Evolutionary conservation across 2,797 vertebrate species (phyloP).

Genomic region (Microcaecilia unicolor): DNA sequence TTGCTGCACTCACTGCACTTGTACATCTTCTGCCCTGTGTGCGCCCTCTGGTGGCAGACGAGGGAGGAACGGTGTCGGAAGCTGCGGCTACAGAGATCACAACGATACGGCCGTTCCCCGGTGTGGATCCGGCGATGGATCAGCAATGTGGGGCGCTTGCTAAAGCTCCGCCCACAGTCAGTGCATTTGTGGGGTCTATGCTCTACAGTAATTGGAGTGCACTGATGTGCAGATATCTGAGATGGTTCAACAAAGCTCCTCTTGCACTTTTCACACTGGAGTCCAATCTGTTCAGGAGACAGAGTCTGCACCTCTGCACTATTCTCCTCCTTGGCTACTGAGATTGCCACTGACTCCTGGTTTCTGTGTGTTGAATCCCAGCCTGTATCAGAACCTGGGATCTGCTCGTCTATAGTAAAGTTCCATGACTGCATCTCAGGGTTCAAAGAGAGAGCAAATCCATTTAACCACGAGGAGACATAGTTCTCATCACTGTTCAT

Average conservation of each 20-base stretch:
- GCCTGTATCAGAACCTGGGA: no score
- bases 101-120: slow-evolving; percentile 3
- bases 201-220: background rate
- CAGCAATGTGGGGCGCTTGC: slow-evolving; percentile 11
- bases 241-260: slow-evolving; percentile 2
- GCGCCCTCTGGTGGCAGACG: slow-evolving; percentile 5
- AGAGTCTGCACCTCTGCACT: no score
- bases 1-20: slow-evolving; percentile 10
- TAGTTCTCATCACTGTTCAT: no score
- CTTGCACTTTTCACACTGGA: background rate
- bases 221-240: background rate
- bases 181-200: background rate
- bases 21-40: slow-evolving; percentile 11
- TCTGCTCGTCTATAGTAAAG: no score
- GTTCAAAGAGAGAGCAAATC: no score
- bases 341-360: no score
- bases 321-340: no score
- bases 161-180: slow-evolving; percentile 12
- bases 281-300: no score
- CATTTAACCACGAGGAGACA: no score
- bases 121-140: slow-evolving; percentile 9
- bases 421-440: no score
- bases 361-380: no score
- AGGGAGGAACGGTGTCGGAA: slow-evolving; percentile 15
- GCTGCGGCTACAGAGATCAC: slow-evolving; percentile 2